phyloP scores from a whole-genome alignment of 2,113 vertebrate species.

The Orycteropus afer region DNA sequence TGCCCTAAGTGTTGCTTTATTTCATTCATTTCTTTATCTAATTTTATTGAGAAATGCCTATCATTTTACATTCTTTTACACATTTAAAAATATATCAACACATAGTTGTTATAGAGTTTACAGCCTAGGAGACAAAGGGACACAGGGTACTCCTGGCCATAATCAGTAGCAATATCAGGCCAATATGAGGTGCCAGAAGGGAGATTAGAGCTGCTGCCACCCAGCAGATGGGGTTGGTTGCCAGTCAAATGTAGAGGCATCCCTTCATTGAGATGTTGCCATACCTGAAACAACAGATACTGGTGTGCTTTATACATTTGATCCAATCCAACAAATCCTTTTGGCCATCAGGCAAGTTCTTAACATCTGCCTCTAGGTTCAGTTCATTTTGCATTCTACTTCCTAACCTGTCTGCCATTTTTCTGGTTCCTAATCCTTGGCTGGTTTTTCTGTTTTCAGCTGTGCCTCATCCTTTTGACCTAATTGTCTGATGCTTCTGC shows the following conservation, averaged over 20 bases:
- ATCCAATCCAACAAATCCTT: neutral
- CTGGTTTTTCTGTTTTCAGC: neutral
- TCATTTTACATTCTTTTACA: slow-evolving; percentile 25
- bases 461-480: slow-evolving; percentile 14
- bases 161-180: neutral
- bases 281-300: neutral
- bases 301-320: neutral
- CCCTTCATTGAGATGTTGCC: neutral
- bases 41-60: slow-evolving; percentile 39
- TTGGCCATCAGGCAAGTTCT: neutral
- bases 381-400: neutral
- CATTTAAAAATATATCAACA: slow-evolving; percentile 18
- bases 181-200: neutral
- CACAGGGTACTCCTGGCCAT: neutral
- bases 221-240: neutral
- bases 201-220: neutral
- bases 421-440: neutral
- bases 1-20: neutral
- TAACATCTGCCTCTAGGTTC: neutral
- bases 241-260: neutral
- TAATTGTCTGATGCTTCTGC: neutral
- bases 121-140: slow-evolving; percentile 30
- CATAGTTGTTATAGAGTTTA: slow-evolving; percentile 27
- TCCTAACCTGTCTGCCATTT: neutral
- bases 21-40: slow-evolving; percentile 53